Base-by-base conservation (phyloP, 2,113 vertebrate genomes). In the Orthonyx spaldingii region DNA sequence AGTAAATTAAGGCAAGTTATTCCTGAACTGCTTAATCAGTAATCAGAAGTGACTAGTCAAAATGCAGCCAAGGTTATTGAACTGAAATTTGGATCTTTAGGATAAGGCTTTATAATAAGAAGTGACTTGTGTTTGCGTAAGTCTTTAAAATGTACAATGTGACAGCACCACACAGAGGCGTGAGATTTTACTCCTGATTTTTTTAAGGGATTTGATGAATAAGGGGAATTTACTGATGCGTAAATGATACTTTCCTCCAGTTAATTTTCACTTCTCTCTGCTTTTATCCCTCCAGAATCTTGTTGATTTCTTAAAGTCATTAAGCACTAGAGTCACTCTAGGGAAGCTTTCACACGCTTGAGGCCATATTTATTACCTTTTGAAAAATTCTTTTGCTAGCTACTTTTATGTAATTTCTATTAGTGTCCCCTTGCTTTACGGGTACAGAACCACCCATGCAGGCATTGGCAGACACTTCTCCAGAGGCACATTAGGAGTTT, bases 111-210 rank as follows among this genome's bases (percentile, higher is more conserved):
- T 79, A 55, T 53, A 80, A 49, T 35, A 86, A 64, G 27, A 80
- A 93, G 22, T 84, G 22, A 87, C 19, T 87, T 91, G 42, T 39
- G 11, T 70, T 64, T 78, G 52, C 55, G 7, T 69, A 68, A 84
- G 63, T 89, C 52, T 76, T 35, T 65, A 68, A 85, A 92, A 94
- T 89, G 46, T 37, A 87, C 80, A 92, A 94, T 85, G 70, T 91
- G 92, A 93, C 84, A 96, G 91, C 89, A 95, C 95, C 96, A 96
- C 93, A 93, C 30, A 95, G 94, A 96, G 86, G 91, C 39, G 1
- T 90, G 46, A 94, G 79, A 59, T 42, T 93, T 93, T 85, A 87
- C 12, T 95, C 41, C 12, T 46, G 11, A 11, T 52, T 78, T 75
- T 50, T 87, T 66, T 19, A 75, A 71, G 23, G 42, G 10, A 61